These are phyloP conservation scores for Mamestra configurata DNA, from an alignment of 1,140 invertebrate genomes.

Conservation along the genomic window DNA sequence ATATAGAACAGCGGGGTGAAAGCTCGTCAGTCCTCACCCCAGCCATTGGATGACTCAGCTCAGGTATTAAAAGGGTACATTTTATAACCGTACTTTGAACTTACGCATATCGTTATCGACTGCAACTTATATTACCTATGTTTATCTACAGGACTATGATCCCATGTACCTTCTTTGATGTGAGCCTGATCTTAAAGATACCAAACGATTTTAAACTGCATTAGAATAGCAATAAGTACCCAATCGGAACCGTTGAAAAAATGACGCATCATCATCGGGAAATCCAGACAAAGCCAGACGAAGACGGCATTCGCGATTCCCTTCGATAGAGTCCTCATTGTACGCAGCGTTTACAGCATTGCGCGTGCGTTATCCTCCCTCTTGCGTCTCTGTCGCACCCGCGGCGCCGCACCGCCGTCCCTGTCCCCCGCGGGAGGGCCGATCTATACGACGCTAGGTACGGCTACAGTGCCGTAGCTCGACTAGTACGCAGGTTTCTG, in stretches of 20 bases:
- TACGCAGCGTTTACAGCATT: conserved; percentile 76
- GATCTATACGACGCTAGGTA: conserved; percentile 86
- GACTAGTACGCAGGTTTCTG: conserved; percentile 84
- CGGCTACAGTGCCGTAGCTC: conserved; percentile 78
- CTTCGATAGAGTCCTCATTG: conserved; percentile 74
- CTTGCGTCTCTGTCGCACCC: conserved; percentile 65
- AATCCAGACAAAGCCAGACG: conserved; percentile 83
- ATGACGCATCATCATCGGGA: conserved; percentile 84
- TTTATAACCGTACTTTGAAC: conserved; percentile 16
- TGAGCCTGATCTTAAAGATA: no score
- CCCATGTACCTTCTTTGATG: no score
- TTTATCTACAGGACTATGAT: background rate
- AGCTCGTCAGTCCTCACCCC: conserved; percentile 14
- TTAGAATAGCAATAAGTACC: conserved; percentile 32
- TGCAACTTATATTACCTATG: conserved; percentile 27
- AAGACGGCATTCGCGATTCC: conserved; percentile 81
- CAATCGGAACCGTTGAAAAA: conserved; percentile 61
- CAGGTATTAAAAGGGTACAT: conserved; percentile 25
- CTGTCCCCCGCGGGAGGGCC: conserved; percentile 80
- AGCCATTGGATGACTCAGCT: conserved; percentile 35
- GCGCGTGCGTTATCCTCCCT: conserved; percentile 78
- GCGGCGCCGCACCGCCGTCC: conserved; percentile 54
- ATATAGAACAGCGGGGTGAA: conserved; percentile 25
- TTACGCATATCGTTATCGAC: conserved; percentile 5
- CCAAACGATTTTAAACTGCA: conserved; percentile 25